Evolutionary conservation across 2,888 invertebrate genomes (phyloP).

Genomic region (Drosophila mettleri): DNA sequence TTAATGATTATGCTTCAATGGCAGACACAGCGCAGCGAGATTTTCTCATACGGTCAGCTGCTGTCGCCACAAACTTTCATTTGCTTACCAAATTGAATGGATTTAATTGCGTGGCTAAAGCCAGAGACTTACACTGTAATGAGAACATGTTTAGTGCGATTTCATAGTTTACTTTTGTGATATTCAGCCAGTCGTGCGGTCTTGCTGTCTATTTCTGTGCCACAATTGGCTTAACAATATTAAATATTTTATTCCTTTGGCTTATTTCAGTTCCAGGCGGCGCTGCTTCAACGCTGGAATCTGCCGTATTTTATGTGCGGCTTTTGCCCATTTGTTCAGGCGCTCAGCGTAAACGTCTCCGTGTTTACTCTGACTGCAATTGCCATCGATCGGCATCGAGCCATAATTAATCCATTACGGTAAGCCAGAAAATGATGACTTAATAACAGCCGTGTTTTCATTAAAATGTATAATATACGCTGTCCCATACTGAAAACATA

Average conservation of each 20-base stretch:
- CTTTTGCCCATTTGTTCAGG: slow-evolving; percentile 94
- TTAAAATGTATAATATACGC: slow-evolving; percentile 6
- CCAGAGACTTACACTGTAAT: background rate
- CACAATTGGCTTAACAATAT: slow-evolving; percentile 4
- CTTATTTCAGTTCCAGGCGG: slow-evolving; percentile 91
- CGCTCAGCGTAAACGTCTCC: slow-evolving; percentile 94
- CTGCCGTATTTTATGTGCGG: slow-evolving; percentile 94
- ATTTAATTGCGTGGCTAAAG: slow-evolving; percentile 24
- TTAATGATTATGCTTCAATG: slow-evolving; percentile 9
- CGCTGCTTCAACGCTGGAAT: slow-evolving; percentile 93
- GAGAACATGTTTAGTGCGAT: slow-evolving; percentile 14
- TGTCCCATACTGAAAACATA: background rate
- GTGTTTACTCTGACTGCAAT: slow-evolving; percentile 95
- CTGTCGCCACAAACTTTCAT: slow-evolving; percentile 34
- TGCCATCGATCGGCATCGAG: slow-evolving; percentile 93
- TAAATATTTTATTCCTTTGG: background rate
- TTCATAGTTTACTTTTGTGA: slow-evolving; percentile 6
- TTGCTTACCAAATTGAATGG: slow-evolving; percentile 28
- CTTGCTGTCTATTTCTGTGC: slow-evolving; percentile 18
- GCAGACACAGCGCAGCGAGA: slow-evolving; percentile 33
- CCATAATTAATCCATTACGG: slow-evolving; percentile 91
- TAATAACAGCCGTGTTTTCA: slow-evolving; percentile 12
- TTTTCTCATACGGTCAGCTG: slow-evolving; percentile 43
- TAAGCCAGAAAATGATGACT: slow-evolving; percentile 82
- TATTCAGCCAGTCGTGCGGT: background rate